phyloP scores from a whole-genome alignment of 2,888 invertebrate species.

The Tetanocera ferruginea region DNA sequence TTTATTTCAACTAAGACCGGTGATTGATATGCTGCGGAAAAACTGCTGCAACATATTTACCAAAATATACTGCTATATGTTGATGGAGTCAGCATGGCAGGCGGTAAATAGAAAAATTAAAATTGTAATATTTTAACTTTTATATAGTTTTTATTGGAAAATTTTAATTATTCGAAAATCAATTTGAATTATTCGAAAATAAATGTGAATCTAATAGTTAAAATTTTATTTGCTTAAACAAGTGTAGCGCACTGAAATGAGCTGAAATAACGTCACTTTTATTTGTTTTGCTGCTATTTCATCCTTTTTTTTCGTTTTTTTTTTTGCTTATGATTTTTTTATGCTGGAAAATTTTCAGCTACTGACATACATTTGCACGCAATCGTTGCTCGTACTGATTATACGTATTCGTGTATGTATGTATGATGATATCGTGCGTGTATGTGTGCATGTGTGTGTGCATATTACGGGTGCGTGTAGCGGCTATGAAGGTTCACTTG shows the following conservation, averaged over 20 bases:
- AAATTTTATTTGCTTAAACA: too few species aligned
- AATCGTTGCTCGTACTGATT: not conserved
- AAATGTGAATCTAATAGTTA: too few species aligned
- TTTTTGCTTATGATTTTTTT: not conserved
- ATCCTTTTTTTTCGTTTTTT: not conserved
- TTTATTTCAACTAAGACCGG: conserved; percentile 34
- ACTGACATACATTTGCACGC: conserved; percentile 60
- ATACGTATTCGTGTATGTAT: conserved; percentile 41
- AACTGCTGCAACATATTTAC: conserved; percentile 29
- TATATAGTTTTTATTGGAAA: not conserved
- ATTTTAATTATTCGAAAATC: too few species aligned
- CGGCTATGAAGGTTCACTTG: not conserved
- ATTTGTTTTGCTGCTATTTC: not conserved
- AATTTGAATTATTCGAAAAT: too few species aligned
- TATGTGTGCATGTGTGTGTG: conserved; percentile 45
- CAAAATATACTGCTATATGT: not conserved
- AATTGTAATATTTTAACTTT: conserved; percentile 4
- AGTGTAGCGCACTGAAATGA: not conserved
- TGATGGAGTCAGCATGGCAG: not conserved
- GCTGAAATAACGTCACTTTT: conserved; percentile 5
- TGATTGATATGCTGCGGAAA: conserved; percentile 22
- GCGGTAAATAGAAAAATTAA: not conserved
- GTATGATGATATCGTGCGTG: conserved; percentile 33
- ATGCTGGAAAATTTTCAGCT: conserved; percentile 46
- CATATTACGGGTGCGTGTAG: conserved; percentile 41